Conservation (phyloP, 2,888 invertebrate genomes). For the Xylota segnis region DNA sequence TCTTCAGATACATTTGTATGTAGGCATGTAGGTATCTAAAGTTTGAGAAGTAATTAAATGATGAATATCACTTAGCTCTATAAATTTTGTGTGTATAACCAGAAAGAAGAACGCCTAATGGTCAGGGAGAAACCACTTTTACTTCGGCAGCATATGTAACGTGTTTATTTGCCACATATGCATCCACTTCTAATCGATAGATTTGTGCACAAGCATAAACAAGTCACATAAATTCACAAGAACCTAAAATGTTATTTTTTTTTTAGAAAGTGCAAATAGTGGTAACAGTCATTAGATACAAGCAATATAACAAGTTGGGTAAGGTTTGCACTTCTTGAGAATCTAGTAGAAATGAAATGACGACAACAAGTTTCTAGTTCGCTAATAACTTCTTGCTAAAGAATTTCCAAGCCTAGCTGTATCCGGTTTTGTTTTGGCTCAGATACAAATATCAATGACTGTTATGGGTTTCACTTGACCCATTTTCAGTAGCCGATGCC, state of each 20-base stretch:
- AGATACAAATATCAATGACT: constrained; percentile 49
- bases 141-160: constrained; percentile 12
- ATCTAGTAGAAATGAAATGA: not conserved
- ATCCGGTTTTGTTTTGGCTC: constrained; percentile 55
- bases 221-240: not conserved
- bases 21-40: constrained; percentile 11
- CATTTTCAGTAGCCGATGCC: constrained; percentile 37
- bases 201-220: not conserved
- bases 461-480: constrained; percentile 66
- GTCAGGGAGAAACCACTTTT: constrained; percentile 38
- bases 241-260: not conserved
- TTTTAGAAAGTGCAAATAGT: constrained; percentile 69
- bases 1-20: too few species aligned
- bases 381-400: constrained; percentile 41
- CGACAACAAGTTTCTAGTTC: constrained; percentile 24
- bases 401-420: constrained; percentile 26
- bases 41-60: constrained; percentile 4
- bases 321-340: constrained; percentile 30
- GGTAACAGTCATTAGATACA: not conserved
- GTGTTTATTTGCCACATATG: not conserved
- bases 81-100: too few species aligned
- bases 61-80: not conserved
- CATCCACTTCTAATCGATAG: not conserved
- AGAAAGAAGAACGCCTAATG: constrained; percentile 12
- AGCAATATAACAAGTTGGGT: constrained; percentile 1